A percentile compares a stretch with the other conserved stretches of the same genome.
Evolutionary conservation across 2,113 vertebrate genomes (phyloP).

Genomic region (Atherinomorus stipes): DNA sequence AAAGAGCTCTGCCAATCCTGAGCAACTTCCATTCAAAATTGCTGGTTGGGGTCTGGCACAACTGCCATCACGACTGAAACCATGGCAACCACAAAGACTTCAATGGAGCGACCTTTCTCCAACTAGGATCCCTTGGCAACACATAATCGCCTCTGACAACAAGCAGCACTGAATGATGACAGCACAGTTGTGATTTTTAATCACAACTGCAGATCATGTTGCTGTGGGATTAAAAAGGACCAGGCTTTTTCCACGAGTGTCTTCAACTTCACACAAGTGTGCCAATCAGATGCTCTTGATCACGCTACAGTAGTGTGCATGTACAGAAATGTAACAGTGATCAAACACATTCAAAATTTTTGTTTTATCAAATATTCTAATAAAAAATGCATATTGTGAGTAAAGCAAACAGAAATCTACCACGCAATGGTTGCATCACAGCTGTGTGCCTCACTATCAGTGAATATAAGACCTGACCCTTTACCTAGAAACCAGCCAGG

Average conservation of each 20-base stretch:
- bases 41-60: constrained; percentile 10
- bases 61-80: constrained; percentile 54
- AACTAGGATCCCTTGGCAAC: constrained; percentile 55
- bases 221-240: background rate
- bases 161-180: constrained; percentile 20
- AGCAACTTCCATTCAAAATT: constrained; percentile 24
- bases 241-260: background rate
- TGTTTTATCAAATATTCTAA: background rate
- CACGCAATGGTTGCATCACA: constrained; percentile 5
- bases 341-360: background rate
- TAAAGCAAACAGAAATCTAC: background rate
- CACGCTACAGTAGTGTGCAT: background rate
- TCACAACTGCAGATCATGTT: constrained; percentile 17
- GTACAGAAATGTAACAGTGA: background rate
- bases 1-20: constrained; percentile 11
- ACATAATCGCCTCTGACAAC: constrained; percentile 36
- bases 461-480: background rate
- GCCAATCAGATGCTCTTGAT: background rate
- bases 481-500: constrained; percentile 5
- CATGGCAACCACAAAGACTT: constrained; percentile 56
- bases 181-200: constrained; percentile 37
- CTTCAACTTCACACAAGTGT: constrained; percentile 1
- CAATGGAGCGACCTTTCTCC: constrained; percentile 51
- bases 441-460: background rate
- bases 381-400: background rate